Evolutionary conservation across 2,888 invertebrate genomes (phyloP).

Genomic region (Zootermopsis nevadensis): DNA sequence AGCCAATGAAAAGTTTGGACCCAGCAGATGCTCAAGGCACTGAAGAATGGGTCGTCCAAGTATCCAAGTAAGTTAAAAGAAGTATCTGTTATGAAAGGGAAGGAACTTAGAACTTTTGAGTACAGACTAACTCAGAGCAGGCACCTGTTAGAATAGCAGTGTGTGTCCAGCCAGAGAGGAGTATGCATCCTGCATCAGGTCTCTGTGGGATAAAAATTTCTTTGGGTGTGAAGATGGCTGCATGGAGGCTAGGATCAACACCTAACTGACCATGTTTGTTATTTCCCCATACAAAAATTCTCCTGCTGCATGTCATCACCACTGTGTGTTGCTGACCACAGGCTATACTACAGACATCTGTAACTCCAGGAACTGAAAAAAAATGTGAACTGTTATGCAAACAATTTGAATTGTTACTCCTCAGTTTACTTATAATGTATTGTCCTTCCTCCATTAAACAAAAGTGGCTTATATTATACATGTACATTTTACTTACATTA

Average conservation of each 20-base stretch:
- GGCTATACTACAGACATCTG: slow-evolving; percentile 71
- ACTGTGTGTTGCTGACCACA: slow-evolving; percentile 87
- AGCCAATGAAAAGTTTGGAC: too few species aligned
- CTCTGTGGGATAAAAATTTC: slow-evolving; percentile 61
- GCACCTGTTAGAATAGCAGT: slow-evolving; percentile 66
- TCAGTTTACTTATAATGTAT: too few species aligned
- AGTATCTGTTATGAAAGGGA: too few species aligned
- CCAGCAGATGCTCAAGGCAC: too few species aligned
- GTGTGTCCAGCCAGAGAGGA: slow-evolving; percentile 81
- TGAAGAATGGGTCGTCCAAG: too few species aligned
- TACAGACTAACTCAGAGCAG: neutral
- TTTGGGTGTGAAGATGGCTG: slow-evolving; percentile 64
- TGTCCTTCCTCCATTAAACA: too few species aligned
- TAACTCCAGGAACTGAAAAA: slow-evolving; percentile 65
- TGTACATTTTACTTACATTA: too few species aligned
- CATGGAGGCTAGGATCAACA: slow-evolving; percentile 63
- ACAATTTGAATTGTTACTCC: too few species aligned
- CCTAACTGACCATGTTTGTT: slow-evolving; percentile 86
- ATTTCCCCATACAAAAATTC: slow-evolving; percentile 82
- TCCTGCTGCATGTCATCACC: slow-evolving; percentile 68
- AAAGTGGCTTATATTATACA: too few species aligned
- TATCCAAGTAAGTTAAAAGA: too few species aligned
- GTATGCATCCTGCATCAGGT: slow-evolving; percentile 58
- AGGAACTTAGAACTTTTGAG: neutral
- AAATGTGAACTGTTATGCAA: neutral